Conservation (phyloP, 1,140 invertebrate species). For the Saccostrea glomerata region DNA sequence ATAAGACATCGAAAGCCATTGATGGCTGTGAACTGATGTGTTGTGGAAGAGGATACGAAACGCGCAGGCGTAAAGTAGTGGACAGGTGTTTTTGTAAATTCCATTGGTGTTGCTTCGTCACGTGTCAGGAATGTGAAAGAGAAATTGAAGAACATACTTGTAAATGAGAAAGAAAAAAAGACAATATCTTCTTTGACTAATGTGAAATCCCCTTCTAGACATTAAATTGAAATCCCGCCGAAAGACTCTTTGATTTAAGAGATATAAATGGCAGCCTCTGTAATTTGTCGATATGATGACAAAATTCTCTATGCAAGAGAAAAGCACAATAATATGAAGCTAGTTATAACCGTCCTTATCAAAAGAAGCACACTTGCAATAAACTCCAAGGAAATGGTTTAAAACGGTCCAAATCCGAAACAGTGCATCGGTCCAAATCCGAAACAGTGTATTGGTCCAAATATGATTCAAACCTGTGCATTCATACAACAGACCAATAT, state of each 20-base stretch:
- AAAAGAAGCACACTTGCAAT: neutral
- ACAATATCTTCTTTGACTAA: neutral
- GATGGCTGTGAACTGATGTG: constrained; percentile 82
- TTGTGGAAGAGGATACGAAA: constrained; percentile 81
- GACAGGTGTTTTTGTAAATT: constrained; percentile 84
- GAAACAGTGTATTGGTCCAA: constrained; percentile 5
- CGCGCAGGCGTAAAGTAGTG: constrained; percentile 83
- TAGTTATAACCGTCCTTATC: neutral
- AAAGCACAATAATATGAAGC: neutral
- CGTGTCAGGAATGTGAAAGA: constrained; percentile 79
- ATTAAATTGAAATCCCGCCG: constrained; percentile 28
- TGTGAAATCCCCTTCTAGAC: constrained; percentile 7
- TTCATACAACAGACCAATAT: neutral
- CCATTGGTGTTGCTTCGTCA: constrained; percentile 81
- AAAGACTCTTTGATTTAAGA: constrained; percentile 8
- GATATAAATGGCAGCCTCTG: neutral
- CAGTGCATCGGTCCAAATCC: constrained; percentile 25
- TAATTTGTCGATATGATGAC: neutral
- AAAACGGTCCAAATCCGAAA: constrained; percentile 12
- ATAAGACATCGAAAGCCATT: constrained; percentile 78
- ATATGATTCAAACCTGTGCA: neutral
- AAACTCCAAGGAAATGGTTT: neutral
- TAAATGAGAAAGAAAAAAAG: constrained; percentile 64
- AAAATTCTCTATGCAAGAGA: constrained; percentile 31
- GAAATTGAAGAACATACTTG: constrained; percentile 76